Evolutionary conservation across 1,140 invertebrate species (phyloP), one percentile per base, ranked within the genome.

Genomic region (Heliconius melpomene): DNA sequence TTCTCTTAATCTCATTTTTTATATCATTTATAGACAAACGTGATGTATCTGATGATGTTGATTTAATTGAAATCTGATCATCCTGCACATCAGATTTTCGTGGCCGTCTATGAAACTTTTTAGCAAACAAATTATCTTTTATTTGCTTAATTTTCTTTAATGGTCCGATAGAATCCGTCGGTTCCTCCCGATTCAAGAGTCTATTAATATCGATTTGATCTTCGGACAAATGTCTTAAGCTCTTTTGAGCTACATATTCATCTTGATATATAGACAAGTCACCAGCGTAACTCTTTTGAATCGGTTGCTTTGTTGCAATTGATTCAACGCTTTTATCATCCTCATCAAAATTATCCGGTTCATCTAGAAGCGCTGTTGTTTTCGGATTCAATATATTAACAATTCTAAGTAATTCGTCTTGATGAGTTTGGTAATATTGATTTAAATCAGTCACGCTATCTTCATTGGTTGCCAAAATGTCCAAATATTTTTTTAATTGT

Each of bases 401-500:
- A 23, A 94, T 84, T 75, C 89, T 93, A 32, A 88, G 82, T 50
- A 94, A 76, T 75, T 94, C 91, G 0, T 94, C 92, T 75, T 91
- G 92, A 80, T 94, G 93, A 71, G 81, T 87, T 80, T 91, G 89
- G 78, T 92, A 94, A 76, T 94, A 94, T 66, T 90, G 81, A 79
- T 89, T 90, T 60, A 94, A 79, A 83, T 94, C 93, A 7, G 87
- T 87, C 1, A 89, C 86, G 66, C 82, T 93, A 32, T 94, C 92
- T 72, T 93, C 90, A 46, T 94, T 93, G 7, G 90, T 92, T 82
- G 93, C 92, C 86, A 95, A 92, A 93, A 95, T 94, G 89, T 94
- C 94, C 86, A 95, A 92, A 83, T 93, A 95, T 78, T 95, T 94
- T 90, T 92, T 94, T 86, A 95, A 88, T 87, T 95, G 93, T 88